Evolutionary conservation across 2,113 vertebrate species (phyloP), one percentile per base, ranked within the genome.

Genomic region (Setophaga petechia): DNA sequence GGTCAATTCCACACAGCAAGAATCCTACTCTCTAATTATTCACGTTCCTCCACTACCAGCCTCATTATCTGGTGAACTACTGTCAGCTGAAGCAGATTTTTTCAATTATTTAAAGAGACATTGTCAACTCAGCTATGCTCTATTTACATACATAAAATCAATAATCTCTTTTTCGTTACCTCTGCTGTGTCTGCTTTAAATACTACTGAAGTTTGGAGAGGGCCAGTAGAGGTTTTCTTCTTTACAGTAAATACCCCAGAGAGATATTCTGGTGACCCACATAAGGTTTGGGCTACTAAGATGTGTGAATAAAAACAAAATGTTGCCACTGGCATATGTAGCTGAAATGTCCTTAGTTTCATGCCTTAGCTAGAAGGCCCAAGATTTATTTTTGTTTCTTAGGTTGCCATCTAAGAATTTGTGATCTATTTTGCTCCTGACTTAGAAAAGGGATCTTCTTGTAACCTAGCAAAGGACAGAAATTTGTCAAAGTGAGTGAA

Each of bases 1-100:
- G 94, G 95, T 97, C 96, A 96, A 49, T 85, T 95, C 66, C 86
- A 95, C 2, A 0, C 81, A 80, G 77, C 68, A 94, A 87, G 63
- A 62, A 75, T 96, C 82, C 57, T 37, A 75, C 76, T 73, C 75
- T 96, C 74, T 92, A 92, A 94, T 82, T 75, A 88, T 52, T 95
- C 84, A 61, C 9, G 74, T 76, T 95, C 84, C 93, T 91, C 76
- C 62, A 83, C 84, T 89, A 57, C 41, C 57, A 90, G 81, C 39
- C 72, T 92, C 33, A 68, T 91, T 90, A 94, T 92, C 84, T 88
- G 46, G 43, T 52, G 62, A 93, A 86, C 88, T 95, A 89, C 88
- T 94, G 90, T 93, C 91, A 93, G 66, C 39, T 63, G 35, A 93
- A 21, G 25, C n/a, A 80, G 62, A 65, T 51, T 89, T 95, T 95